phyloP scores from a whole-genome alignment of 2,113 vertebrate genomes.

The Lates calcarifer region DNA sequence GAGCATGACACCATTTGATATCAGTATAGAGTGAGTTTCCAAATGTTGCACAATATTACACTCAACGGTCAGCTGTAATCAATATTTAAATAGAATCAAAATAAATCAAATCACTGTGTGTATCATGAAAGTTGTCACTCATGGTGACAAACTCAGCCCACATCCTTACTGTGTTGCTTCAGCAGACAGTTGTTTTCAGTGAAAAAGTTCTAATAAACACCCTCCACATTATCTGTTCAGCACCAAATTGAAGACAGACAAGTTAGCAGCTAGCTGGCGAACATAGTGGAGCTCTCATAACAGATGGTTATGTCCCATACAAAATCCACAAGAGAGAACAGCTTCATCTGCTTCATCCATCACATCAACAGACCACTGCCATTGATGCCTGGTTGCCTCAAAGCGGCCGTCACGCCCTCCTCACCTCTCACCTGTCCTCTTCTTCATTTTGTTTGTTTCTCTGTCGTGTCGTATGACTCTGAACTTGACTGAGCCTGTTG shows the following conservation, averaged over 20 bases:
- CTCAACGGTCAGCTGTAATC: too few relatives aligned
- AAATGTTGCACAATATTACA: too few relatives aligned
- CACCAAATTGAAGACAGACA: background rate
- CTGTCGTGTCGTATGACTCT: background rate
- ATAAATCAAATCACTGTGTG: background rate
- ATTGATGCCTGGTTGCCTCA: background rate
- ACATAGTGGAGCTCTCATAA: background rate
- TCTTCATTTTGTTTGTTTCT: background rate
- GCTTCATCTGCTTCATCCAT: slow-evolving; percentile 1
- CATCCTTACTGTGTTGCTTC: too few relatives aligned
- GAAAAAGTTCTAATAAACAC: too few relatives aligned
- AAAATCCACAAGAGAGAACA: slow-evolving; percentile 5
- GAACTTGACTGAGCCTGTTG: background rate
- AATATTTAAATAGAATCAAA: too few relatives aligned
- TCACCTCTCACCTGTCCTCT: background rate
- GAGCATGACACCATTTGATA: background rate
- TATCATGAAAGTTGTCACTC: background rate
- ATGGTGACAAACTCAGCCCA: too few relatives aligned
- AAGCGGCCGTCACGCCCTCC: background rate
- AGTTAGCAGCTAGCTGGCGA: background rate
- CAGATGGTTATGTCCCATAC: background rate
- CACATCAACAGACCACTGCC: background rate
- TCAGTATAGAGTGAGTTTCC: background rate
- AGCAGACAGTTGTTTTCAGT: background rate
- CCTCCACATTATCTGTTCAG: background rate